These are phyloP conservation scores for Tetragonula carbonaria DNA, from an alignment of 2,888 invertebrate species.

Conservation along the genomic window DNA sequence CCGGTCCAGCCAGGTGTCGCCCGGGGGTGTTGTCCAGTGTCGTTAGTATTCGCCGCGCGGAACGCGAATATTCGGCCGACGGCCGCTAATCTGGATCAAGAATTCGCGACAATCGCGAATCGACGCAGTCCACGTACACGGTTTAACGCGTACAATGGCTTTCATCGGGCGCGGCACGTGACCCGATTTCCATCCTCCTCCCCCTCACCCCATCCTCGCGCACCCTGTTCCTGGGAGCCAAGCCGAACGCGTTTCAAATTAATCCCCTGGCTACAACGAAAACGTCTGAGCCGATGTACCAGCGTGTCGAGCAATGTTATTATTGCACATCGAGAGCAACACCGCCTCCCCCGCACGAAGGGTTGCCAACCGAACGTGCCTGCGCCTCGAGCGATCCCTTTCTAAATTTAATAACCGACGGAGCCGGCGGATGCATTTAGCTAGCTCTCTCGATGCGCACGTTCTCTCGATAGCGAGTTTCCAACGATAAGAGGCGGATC, in stretches of 20 bases:
- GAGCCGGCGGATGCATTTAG: not conserved
- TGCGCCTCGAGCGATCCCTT: not conserved
- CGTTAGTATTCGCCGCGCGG: slow-evolving; percentile 46
- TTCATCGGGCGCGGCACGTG: slow-evolving; percentile 66
- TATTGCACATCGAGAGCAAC: not conserved
- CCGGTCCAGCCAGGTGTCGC: not conserved
- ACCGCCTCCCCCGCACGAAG: not conserved
- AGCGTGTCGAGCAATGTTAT: slow-evolving; percentile 21
- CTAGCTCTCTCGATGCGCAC: not conserved
- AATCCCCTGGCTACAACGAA: slow-evolving; percentile 71
- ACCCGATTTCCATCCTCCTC: slow-evolving; percentile 66
- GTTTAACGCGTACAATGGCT: slow-evolving; percentile 66
- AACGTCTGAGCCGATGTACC: slow-evolving; percentile 62
- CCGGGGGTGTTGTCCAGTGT: not conserved
- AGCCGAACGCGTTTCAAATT: slow-evolving; percentile 73
- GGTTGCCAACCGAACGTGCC: slow-evolving; percentile 9
- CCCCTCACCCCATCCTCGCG: no score
- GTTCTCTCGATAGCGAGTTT: not conserved
- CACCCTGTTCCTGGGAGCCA: slow-evolving; percentile 42
- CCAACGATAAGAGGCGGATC: not conserved
- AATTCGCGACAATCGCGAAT: slow-evolving; percentile 69
- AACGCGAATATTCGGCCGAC: slow-evolving; percentile 45
- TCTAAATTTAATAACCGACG: slow-evolving; percentile 11
- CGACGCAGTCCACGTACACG: slow-evolving; percentile 49
- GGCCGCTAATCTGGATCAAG: slow-evolving; percentile 69